Percentiles rank a stretch among this genome's conserved stretches.
phyloP scores from a whole-genome alignment of 2,797 vertebrate genomes.

The Halcyon chelicuti region DNA sequence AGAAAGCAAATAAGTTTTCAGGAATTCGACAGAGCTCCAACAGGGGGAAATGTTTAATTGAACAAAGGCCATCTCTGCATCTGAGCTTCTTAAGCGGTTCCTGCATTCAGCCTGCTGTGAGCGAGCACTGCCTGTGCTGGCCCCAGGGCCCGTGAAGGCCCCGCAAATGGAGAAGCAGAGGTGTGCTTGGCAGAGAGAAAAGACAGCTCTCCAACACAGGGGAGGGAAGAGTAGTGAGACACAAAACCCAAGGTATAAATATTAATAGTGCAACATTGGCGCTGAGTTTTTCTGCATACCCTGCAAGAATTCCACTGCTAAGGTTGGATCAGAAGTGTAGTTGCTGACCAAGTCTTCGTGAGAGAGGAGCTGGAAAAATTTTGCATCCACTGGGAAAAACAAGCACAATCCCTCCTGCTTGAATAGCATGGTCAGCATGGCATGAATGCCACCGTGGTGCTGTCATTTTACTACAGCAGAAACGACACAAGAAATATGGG shows the following conservation, averaged over 20 bases:
- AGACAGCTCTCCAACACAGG: neutral
- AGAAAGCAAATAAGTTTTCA: neutral
- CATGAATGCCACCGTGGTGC: neutral
- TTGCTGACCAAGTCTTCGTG: slow-evolving; percentile 12
- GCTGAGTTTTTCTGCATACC: neutral
- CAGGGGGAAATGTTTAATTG: neutral
- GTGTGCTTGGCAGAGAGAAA: neutral
- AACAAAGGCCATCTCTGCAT: neutral
- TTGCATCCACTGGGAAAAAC: neutral
- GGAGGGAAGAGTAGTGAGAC: neutral
- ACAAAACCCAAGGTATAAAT: neutral
- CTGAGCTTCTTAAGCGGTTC: neutral
- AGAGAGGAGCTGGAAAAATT: neutral
- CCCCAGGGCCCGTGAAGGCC: neutral
- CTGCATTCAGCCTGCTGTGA: neutral
- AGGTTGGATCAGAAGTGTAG: neutral
- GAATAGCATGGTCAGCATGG: neutral
- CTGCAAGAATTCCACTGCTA: neutral
- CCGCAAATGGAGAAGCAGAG: neutral
- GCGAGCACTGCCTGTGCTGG: neutral
- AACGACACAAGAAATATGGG: neutral
- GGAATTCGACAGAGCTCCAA: neutral
- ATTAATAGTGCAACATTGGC: neutral
- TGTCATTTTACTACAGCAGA: neutral
- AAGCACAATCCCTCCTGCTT: neutral